phyloP scores from a whole-genome alignment of 2,888 invertebrate genomes.

The Melinaea menophilus region DNA sequence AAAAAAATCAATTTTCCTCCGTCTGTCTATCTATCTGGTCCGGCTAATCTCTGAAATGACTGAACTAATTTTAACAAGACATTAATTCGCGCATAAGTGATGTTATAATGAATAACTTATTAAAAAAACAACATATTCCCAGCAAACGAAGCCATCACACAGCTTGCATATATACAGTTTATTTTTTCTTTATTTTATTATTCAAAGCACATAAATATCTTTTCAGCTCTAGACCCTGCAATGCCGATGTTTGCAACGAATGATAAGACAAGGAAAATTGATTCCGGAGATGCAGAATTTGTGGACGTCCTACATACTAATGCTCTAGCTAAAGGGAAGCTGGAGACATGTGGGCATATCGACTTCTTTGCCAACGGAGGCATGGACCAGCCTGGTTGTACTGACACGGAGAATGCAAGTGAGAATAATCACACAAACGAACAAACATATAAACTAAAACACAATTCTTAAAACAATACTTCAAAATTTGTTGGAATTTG shows the following conservation, averaged over 20 bases:
- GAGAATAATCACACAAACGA: slow-evolving; percentile 30
- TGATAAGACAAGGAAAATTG: slow-evolving; percentile 66
- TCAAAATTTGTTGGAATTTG: too few species aligned
- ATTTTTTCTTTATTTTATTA: too few species aligned
- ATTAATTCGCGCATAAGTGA: too few species aligned
- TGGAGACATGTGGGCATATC: slow-evolving; percentile 71
- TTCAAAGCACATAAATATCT: neutral
- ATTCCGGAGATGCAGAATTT: slow-evolving; percentile 76
- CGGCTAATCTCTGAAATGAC: too few species aligned
- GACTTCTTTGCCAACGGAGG: slow-evolving; percentile 81
- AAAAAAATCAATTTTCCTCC: too few species aligned
- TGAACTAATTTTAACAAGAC: too few species aligned
- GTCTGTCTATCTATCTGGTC: too few species aligned
- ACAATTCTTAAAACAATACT: neutral
- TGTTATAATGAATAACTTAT: too few species aligned
- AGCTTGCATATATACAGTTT: too few species aligned
- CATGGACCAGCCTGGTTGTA: slow-evolving; percentile 78
- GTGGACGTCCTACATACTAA: slow-evolving; percentile 83
- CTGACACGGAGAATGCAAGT: slow-evolving; percentile 45
- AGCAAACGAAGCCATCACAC: too few species aligned
- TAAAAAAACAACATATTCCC: too few species aligned
- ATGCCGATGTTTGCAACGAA: slow-evolving; percentile 78
- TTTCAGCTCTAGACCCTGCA: slow-evolving; percentile 82
- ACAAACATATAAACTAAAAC: neutral
- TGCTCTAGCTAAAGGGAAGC: slow-evolving; percentile 74